Evolutionary conservation across 2,888 invertebrate genomes (phyloP), one percentile per base, ranked within the genome.

Genomic region (Phragmatobia fuliginosa): DNA sequence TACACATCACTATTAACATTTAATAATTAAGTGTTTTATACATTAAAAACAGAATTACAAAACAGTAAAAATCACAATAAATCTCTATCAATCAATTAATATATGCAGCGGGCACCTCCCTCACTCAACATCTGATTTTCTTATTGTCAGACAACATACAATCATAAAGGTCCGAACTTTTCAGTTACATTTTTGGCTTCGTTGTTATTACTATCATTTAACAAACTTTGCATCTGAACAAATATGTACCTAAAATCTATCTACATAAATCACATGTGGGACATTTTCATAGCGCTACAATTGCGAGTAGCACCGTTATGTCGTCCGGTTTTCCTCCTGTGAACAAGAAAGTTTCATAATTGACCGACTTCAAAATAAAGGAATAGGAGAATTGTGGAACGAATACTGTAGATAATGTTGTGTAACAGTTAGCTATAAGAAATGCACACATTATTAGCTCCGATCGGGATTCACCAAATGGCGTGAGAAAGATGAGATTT

Each of bases 321-420:
- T 99, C 99, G 93, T 99, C 99, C 75, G 99, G 99, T 95, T 99
- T 99, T 71, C 99, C 99, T 90, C 99, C 99, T 97, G 96, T 66
- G 96, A 97, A 87, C 81, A 90, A 90, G 87, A 3, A 56, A 18
- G 10, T 58, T 58, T 16, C 10, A 56, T 41, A 31, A 32, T 45
- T 45, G 1, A 45, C 45, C 2, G 10, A 49, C n/a, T 49, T 45
- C 6, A 21, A 45, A 41, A 41, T 21, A 45, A 45, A 45, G 21
- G 45, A 7, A 45, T 7, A 45, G 45, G 45, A n/a, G n/a, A n/a
- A n/a, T n/a, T n/a, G 18, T 1, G 21, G 6, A 45, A 41, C 18
- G 5, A 18, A 41, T 41, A 18, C 41, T 41, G 16, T 6, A 16
- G 38, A 41, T 18, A 14, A 45, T 45, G 6, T 41, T 18, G 18